Evolutionary conservation across 2,888 invertebrate genomes (phyloP), one percentile per base, ranked within the genome.

Genomic region (Catonia carolina): DNA sequence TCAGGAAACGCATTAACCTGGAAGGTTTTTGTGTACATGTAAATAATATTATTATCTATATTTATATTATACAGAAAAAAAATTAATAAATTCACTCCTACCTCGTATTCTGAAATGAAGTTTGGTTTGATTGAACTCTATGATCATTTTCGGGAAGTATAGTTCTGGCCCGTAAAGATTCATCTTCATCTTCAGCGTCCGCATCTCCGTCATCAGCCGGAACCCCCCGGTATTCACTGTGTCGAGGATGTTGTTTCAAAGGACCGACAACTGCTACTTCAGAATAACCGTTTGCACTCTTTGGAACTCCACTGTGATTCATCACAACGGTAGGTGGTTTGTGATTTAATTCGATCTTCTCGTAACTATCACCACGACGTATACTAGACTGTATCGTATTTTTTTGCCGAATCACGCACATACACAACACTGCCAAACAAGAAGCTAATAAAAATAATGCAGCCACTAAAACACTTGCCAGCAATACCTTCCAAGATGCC

Each of bases 281-380:
- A 2, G 51, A 51, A 51, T 35, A 51, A 2, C 45, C 45, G 17
- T 53, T 53, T 8, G 45, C 45, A 10, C 45, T 14, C 18, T 37
- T 55, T 1, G 55, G 49, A 12, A 48, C 48, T n/a, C 50, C 37
- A n/a, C 23, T 50, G 14, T 56, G 49, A 17, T 56, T 52, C 52
- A 52, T 52, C 2, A 52, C 52, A 2, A 52, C 52, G 5, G 52
- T 39, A 10, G 52, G 75, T 37, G 70, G 68, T 64, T 77, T 78
- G 65, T 82, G 79, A 70, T 81, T 83, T 76, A 85, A 80, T 70
- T 87, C 86, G 63, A 88, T 86, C 75, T 87, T 88, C 70, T 87
- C 87, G 69, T 87, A 87, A 72, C 82, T 85, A 67, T 86, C 85
- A 62, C 74, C 50, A 35, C 59, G 33, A 71, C 67, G 60, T 77